These are phyloP conservation scores for Sitta europaea DNA, from an alignment of 2,113 vertebrate species.

Conservation along the genomic window DNA sequence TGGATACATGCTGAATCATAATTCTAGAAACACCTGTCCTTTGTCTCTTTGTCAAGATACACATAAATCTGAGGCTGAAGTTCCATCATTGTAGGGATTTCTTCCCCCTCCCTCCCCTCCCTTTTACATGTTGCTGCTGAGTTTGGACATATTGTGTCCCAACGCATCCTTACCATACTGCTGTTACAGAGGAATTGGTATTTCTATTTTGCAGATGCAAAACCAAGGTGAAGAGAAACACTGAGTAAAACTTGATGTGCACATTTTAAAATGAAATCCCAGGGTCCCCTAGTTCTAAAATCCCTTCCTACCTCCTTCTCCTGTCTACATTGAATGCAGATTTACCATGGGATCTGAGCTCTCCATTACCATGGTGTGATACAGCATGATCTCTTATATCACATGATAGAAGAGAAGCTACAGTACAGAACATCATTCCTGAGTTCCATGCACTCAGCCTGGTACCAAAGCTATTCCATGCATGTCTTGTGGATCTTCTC, in stretches of 20 bases:
- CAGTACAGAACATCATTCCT: background rate
- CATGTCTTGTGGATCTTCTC: background rate
- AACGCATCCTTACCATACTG: background rate
- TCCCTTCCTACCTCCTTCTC: background rate
- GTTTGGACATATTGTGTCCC: background rate
- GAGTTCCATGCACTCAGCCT: background rate
- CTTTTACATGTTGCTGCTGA: background rate
- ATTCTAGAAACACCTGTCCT: background rate
- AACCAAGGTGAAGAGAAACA: background rate
- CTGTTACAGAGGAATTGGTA: background rate
- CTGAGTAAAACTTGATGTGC: background rate
- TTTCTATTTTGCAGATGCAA: background rate
- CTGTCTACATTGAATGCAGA: background rate
- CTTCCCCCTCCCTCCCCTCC: accelerated
- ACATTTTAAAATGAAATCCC: background rate
- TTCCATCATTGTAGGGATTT: background rate
- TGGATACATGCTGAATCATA: background rate
- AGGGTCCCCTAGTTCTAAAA: background rate
- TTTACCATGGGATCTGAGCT: background rate
- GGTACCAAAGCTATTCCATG: background rate
- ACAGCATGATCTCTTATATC: background rate
- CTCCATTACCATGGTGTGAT: background rate
- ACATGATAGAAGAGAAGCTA: background rate
- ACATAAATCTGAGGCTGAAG: background rate
- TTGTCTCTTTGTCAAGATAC: background rate